These are phyloP conservation scores for Phenganax subtilis DNA, from an alignment of 92 coral and sea anemone genomes.

Conservation along the genomic window DNA sequence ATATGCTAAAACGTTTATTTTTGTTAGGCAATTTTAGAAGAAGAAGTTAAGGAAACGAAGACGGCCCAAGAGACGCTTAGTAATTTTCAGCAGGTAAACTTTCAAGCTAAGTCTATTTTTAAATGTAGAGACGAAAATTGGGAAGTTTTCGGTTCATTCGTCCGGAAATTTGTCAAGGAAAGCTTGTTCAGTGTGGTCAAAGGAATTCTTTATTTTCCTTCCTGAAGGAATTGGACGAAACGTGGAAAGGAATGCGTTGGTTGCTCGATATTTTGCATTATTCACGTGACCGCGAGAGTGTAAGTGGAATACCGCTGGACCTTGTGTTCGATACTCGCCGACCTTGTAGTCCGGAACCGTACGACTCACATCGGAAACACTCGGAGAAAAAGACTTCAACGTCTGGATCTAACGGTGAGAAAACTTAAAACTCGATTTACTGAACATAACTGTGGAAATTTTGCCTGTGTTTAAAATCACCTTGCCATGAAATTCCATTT, in stretches of 20 bases:
- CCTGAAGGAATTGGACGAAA: conserved; percentile 81
- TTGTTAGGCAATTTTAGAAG: conserved; percentile 23
- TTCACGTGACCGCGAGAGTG: conserved; percentile 96
- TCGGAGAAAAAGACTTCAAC: conserved; percentile 15
- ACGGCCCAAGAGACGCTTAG: conserved; percentile 17
- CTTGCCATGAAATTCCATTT: too few species aligned
- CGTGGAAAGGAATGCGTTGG: conserved; percentile 99
- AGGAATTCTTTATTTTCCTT: not conserved
- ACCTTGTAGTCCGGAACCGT: conserved; percentile 36
- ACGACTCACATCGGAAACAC: conserved; percentile 42
- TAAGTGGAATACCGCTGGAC: conserved; percentile 98
- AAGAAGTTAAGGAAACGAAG: conserved; percentile 18
- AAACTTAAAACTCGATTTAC: not conserved
- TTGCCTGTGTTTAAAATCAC: too few species aligned
- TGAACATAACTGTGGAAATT: not conserved
- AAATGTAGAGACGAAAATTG: not conserved
- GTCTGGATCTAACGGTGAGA: conserved; percentile 12
- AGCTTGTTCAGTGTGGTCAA: not conserved
- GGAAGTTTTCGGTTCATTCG: not conserved
- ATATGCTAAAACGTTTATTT: not conserved
- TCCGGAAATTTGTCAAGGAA: too few species aligned
- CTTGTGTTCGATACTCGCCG: conserved; percentile 64
- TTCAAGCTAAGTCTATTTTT: too few species aligned
- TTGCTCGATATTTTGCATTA: conserved; percentile 89
- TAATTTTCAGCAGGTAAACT: conserved; percentile 31